These are phyloP conservation scores for Hypanus sabinus DNA, from an alignment of 2,113 vertebrate genomes.

Conservation along the genomic window DNA sequence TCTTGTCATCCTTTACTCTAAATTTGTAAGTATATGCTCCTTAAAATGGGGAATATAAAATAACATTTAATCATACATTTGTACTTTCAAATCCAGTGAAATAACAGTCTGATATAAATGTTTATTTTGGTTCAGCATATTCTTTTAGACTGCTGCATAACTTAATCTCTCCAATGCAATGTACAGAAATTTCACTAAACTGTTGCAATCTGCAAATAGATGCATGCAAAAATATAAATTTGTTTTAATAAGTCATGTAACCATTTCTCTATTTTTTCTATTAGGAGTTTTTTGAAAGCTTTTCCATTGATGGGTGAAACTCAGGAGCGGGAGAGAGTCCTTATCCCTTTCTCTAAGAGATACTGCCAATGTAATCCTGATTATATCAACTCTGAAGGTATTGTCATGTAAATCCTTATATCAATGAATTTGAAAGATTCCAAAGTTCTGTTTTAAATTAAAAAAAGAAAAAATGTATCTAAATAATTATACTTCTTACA, in stretches of 20 bases:
- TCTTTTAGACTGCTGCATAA: neutral
- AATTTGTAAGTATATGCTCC: neutral
- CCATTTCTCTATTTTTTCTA: neutral
- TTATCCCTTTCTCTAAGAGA: conserved; percentile 67
- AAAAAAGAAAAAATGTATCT: neutral
- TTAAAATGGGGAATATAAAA: neutral
- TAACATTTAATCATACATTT: neutral
- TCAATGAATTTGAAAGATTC: neutral
- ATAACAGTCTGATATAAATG: neutral
- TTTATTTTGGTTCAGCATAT: neutral
- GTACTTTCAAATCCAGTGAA: neutral
- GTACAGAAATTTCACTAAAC: neutral
- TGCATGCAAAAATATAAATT: too few species aligned
- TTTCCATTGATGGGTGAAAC: conserved; percentile 72
- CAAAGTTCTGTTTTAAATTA: neutral
- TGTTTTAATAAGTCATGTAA: neutral
- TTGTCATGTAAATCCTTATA: neutral
- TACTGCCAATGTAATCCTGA: conserved; percentile 64
- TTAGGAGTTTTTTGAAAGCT: conserved; percentile 66
- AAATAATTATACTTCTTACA: neutral
- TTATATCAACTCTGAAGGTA: conserved; percentile 56
- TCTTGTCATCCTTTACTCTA: neutral
- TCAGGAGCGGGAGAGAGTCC: conserved; percentile 64
- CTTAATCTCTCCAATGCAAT: neutral
- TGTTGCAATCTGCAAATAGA: neutral